Conservation (phyloP, 2,113 vertebrate species). For the Phrynocephalus versicolor region DNA sequence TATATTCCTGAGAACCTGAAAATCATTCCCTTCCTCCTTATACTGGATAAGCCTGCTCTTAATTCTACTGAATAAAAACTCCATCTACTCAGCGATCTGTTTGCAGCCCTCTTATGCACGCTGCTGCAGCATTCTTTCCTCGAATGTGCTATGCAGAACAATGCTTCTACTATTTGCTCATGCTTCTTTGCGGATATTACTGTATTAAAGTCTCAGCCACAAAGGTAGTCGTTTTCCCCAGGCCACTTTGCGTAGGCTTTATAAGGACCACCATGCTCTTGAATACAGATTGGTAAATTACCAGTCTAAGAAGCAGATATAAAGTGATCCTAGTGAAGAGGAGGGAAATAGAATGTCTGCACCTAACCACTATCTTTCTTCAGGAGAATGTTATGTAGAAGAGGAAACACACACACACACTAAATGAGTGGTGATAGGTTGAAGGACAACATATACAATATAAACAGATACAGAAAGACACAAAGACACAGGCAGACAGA, state of each 20-base stretch:
- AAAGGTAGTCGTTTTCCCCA: slow-evolving; percentile 29
- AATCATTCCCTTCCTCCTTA: background rate
- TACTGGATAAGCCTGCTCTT: background rate
- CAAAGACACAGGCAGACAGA: background rate
- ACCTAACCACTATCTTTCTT: background rate
- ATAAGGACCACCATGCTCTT: slow-evolving; percentile 22
- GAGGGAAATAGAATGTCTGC: background rate
- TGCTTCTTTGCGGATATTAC: slow-evolving; percentile 1
- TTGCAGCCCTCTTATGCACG: slow-evolving; percentile 1
- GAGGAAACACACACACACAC: background rate
- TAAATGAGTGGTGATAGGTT: background rate
- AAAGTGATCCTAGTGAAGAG: background rate
- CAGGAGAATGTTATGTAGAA: background rate
- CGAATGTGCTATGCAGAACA: slow-evolving; percentile 13
- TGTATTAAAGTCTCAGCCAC: slow-evolving; percentile 4
- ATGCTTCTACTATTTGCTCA: background rate
- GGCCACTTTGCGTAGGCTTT: slow-evolving; percentile 10
- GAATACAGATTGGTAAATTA: slow-evolving; percentile 11
- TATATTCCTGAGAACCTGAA: background rate
- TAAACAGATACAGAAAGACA: background rate
- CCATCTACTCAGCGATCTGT: background rate
- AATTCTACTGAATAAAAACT: slow-evolving; percentile 11
- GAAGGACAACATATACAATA: background rate
- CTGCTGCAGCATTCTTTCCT: background rate
- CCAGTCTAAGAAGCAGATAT: background rate